These are phyloP conservation scores for Psix sp. DNA, from an alignment of 1,140 invertebrate species.

Conservation along the genomic window DNA sequence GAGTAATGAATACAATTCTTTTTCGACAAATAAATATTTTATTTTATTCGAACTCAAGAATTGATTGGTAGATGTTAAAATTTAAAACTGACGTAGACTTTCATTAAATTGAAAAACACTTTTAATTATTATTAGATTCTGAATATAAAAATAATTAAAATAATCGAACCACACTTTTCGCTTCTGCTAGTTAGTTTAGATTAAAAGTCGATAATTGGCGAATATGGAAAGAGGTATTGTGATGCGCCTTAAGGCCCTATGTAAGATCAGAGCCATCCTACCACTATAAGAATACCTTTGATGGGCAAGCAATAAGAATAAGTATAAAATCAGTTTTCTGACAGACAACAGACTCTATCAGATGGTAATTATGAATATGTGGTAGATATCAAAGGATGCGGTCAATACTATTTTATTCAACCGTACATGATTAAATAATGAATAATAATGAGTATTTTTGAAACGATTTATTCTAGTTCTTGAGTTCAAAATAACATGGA, in stretches of 20 bases:
- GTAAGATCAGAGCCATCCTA: constrained; percentile 72
- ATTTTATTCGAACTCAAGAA: no score
- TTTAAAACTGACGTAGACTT: no score
- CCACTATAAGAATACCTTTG: constrained; percentile 74
- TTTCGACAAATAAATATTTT: no score
- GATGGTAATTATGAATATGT: constrained; percentile 77
- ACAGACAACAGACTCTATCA: constrained; percentile 77
- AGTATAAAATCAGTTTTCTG: constrained; percentile 75
- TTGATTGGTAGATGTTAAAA: no score
- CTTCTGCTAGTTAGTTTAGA: constrained; percentile 32
- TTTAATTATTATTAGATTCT: no score
- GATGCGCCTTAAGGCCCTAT: constrained; percentile 71
- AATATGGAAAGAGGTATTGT: constrained; percentile 65
- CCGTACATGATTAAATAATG: constrained; percentile 69
- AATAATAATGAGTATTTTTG: constrained; percentile 17
- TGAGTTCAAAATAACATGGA: no score
- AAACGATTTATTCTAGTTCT: neutral
- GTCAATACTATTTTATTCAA: constrained; percentile 73
- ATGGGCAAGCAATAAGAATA: constrained; percentile 74
- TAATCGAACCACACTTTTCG: constrained; percentile 61
- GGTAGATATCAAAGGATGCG: constrained; percentile 72
- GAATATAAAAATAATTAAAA: constrained; percentile 51
- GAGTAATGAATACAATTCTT: no score
- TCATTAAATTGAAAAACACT: no score
- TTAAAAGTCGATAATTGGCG: constrained; percentile 72